Percentiles rank a stretch among this genome's conserved stretches.
These are phyloP conservation scores for Trichacis sp. DNA, from an alignment of 2,888 invertebrate genomes.

Conservation along the genomic window DNA sequence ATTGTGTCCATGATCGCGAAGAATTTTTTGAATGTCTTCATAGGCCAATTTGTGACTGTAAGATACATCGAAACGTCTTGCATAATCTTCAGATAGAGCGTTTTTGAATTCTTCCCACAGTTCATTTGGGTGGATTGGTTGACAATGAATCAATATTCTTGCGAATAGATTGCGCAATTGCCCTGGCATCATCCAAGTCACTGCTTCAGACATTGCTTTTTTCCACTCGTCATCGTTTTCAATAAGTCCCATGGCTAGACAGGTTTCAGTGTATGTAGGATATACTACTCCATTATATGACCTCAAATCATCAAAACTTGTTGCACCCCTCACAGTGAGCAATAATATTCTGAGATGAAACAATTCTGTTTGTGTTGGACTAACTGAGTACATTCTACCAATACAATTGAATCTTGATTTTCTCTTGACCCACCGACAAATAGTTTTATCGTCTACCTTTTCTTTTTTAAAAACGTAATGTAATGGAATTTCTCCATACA, in stretches of 20 bases:
- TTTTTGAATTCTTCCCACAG: no score
- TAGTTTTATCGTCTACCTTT: background rate
- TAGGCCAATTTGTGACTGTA: background rate
- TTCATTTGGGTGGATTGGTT: constrained; percentile 31
- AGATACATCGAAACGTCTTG: background rate
- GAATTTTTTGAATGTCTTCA: no score
- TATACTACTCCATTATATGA: background rate
- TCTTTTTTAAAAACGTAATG: constrained; percentile 30
- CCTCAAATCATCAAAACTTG: no score
- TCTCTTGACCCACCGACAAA: constrained; percentile 10
- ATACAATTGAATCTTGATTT: no score
- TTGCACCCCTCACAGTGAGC: background rate
- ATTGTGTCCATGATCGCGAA: constrained; percentile 7
- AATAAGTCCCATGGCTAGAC: no score
- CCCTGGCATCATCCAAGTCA: constrained; percentile 6
- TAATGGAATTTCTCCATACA: constrained; percentile 29
- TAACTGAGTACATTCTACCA: no score
- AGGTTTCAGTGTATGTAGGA: background rate
- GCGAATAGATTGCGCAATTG: no score
- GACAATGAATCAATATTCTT: no score
- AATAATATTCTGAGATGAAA: no score
- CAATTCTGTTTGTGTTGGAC: no score
- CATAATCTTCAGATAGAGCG: constrained; percentile 9
- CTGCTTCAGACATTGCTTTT: constrained; percentile 3
- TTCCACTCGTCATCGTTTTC: constrained; percentile 16